phyloP scores from a whole-genome alignment of 2,888 invertebrate species.

The Exocentrus adspersus region DNA sequence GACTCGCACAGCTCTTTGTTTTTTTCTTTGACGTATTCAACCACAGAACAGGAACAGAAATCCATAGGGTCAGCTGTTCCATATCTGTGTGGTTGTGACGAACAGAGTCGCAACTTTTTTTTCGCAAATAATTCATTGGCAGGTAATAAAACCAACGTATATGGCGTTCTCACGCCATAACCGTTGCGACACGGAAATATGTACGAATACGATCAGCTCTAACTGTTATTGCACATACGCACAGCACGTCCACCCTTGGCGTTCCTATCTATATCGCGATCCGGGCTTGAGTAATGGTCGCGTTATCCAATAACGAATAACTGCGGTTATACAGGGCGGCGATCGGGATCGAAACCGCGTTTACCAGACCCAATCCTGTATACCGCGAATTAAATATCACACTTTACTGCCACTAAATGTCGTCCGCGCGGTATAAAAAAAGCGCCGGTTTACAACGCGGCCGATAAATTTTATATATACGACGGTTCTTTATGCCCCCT shows the following conservation, averaged over 20 bases:
- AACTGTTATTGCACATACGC: constrained; percentile 22
- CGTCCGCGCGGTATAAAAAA: constrained; percentile 48
- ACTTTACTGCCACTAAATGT: constrained; percentile 56
- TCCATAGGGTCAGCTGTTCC: too few relatives aligned
- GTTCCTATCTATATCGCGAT: constrained; percentile 29
- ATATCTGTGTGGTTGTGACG: too few relatives aligned
- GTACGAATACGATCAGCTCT: not conserved
- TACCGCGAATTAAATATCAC: constrained; percentile 56
- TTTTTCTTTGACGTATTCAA: too few relatives aligned
- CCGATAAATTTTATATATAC: constrained; percentile 51
- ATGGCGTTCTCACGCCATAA: constrained; percentile 16
- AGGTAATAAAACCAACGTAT: not conserved
- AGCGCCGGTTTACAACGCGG: constrained; percentile 50
- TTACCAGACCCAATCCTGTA: too few relatives aligned
- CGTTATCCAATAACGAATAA: constrained; percentile 36
- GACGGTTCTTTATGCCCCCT: constrained; percentile 37
- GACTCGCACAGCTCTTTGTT: not conserved
- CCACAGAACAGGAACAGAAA: too few relatives aligned
- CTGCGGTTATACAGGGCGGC: not conserved
- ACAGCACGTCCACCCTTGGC: constrained; percentile 35
- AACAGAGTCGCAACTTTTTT: too few relatives aligned
- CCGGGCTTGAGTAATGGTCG: constrained; percentile 41
- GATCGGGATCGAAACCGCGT: too few relatives aligned
- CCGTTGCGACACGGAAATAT: constrained; percentile 27
- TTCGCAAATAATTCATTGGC: not conserved